These are phyloP conservation scores for Ctenopoma multispine DNA, from an alignment of 2,797 vertebrate species.

Conservation along the genomic window DNA sequence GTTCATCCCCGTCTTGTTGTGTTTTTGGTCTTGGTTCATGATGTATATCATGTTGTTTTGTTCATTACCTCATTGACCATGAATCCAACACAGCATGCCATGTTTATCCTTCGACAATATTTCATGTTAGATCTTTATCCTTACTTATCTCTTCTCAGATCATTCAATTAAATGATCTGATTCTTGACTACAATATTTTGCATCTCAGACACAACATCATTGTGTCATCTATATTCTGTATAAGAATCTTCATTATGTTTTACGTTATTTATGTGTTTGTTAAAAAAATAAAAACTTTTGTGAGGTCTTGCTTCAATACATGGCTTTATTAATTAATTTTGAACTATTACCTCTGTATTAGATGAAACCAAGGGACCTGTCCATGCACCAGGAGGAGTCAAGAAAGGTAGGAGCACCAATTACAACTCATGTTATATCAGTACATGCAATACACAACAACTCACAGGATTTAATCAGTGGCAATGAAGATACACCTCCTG, in stretches of 20 bases:
- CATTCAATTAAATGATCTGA: conserved; percentile 7
- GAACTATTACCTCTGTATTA: conserved; percentile 70
- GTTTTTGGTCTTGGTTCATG: conserved; percentile 2
- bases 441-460: conserved; percentile 2
- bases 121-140: conserved; percentile 7
- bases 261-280: conserved; percentile 4
- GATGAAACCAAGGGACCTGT: conserved; percentile 88
- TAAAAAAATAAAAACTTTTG: neutral
- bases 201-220: neutral
- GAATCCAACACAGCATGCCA: conserved; percentile 4
- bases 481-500: neutral
- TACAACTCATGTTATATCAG: neutral
- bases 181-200: neutral
- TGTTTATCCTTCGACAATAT: neutral
- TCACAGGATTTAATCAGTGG: neutral
- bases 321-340: conserved; percentile 47
- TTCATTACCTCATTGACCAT: conserved; percentile 4
- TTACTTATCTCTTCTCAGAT: neutral
- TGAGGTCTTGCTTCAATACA: no score
- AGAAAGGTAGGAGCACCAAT: conserved; percentile 90
- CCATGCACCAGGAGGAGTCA: conserved; percentile 89
- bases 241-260: neutral
- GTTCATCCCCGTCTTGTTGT: neutral
- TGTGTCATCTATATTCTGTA: neutral
- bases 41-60: conserved; percentile 12